phyloP scores from a whole-genome alignment of 1,140 invertebrate species.

The Berghia stephanieae region DNA sequence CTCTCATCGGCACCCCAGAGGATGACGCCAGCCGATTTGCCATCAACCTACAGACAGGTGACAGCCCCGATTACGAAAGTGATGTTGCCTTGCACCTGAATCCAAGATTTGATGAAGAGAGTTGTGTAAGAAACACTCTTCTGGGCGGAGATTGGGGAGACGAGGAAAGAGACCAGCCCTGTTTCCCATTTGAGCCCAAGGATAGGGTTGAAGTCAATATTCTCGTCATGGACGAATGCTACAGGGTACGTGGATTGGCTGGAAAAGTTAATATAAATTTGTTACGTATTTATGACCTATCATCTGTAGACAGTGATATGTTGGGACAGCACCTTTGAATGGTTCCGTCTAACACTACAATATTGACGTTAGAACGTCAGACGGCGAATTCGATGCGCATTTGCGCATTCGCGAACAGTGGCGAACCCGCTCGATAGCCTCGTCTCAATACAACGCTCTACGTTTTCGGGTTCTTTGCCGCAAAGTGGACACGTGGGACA shows the following conservation, averaged over 20 bases:
- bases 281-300: too few species aligned
- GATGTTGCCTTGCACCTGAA: conserved; percentile 86
- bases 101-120: conserved; percentile 55
- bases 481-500: too few species aligned
- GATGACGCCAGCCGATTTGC: conserved; percentile 70
- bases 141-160: conserved; percentile 74
- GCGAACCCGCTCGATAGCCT: too few species aligned
- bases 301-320: too few species aligned
- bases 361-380: not conserved
- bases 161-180: conserved; percentile 76
- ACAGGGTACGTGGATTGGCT: conserved; percentile 45
- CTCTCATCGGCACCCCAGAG: conserved; percentile 45
- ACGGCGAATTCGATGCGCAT: not conserved
- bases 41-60: conserved; percentile 75
- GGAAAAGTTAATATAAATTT: too few species aligned
- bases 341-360: not conserved
- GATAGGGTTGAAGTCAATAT: conserved; percentile 75
- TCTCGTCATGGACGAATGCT: conserved; percentile 37
- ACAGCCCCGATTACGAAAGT: conserved; percentile 72
- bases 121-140: conserved; percentile 79
- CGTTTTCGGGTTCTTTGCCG: too few species aligned
- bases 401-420: too few species aligned
- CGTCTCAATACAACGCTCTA: too few species aligned
- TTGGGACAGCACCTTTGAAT: too few species aligned
- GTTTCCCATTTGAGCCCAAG: conserved; percentile 74